Base-by-base conservation (phyloP, 2,888 invertebrate species). In the Polydrusus cervinus region DNA sequence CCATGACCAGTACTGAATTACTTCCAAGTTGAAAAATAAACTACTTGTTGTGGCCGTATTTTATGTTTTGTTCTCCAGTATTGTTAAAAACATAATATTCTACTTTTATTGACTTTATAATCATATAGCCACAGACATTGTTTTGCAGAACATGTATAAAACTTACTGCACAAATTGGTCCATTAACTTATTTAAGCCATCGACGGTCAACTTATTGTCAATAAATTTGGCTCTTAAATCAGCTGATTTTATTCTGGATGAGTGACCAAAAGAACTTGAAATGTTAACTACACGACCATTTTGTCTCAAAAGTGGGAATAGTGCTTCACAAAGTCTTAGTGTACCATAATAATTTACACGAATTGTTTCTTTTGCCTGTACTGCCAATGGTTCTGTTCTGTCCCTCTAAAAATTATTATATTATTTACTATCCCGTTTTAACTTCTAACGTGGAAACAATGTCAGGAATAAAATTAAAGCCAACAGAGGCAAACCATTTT, bases 281-380 rank as follows among this genome's bases (percentile, higher is more conserved):
- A 95, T 87, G 81, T 95, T 94, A 0, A 95, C 92, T 10, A 95
- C 94, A 82, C 93, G 90, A 0, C 93, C 93, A 81, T 93, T 90
- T 53, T 91, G 88, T 71, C 89, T 88, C 3, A 96, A 85, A 13
- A 95, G 82, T 0, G 95, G 94, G 86, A 94, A 94, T 8, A 96
- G 84, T 0, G 90, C 87, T 62, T 92, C 89, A 69, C 94, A 94
- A 0, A 92, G 89, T 70, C 89, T 88, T 16, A 93, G 82, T 25
- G 92, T 88, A 10, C 89, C 89, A 83, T 92, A 93, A 84, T 92
- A 95, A 84, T 96, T 96, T 0, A 92, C 91, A 49, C 86, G 87
- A 7, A 93, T 75, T 0, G 95, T 94, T 79, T 91, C 89, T 80
- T 92, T 90, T 0, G 95, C 95, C 87, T 95, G 95, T 5, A 89